Percentiles rank a stretch among this genome's conserved stretches.
Evolutionary conservation across 2,888 invertebrate species (phyloP).

Genomic region (Cosmia trapezina): DNA sequence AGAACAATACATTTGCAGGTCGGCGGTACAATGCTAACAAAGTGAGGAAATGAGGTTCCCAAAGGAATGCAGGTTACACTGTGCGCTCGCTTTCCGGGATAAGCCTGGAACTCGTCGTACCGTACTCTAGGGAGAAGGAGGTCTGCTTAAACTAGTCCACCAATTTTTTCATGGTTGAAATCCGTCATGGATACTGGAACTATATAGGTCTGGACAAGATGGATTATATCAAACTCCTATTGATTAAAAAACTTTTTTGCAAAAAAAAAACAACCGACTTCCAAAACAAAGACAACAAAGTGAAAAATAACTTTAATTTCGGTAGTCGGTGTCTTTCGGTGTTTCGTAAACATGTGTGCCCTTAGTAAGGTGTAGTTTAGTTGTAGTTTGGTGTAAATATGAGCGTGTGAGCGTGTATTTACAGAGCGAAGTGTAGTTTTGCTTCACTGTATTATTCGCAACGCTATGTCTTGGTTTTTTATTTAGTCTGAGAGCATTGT

Average conservation of each 20-base stretch:
- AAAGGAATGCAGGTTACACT: conserved; percentile 43
- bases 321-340: too few relatives aligned
- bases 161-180: not conserved
- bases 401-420: too few relatives aligned
- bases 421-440: too few relatives aligned
- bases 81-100: conserved; percentile 20
- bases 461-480: too few relatives aligned
- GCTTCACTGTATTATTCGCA: too few relatives aligned
- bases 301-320: too few relatives aligned
- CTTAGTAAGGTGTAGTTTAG: too few relatives aligned
- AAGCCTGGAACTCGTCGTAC: conserved; percentile 26
- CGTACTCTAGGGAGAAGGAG: conserved; percentile 12
- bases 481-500: too few relatives aligned
- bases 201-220: not conserved
- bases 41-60: conserved; percentile 41
- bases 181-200: not conserved
- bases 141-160: conserved; percentile 11
- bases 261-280: not conserved
- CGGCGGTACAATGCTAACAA: conserved; percentile 33
- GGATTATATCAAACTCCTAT: not conserved
- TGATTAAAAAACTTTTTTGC: too few relatives aligned
- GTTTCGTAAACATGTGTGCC: too few relatives aligned
- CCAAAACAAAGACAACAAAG: too few relatives aligned
- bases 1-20: conserved; percentile 7
- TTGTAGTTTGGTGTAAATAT: too few relatives aligned